Evolutionary conservation across 2,797 vertebrate genomes (phyloP).

Genomic region (Tarsius wallacei): DNA sequence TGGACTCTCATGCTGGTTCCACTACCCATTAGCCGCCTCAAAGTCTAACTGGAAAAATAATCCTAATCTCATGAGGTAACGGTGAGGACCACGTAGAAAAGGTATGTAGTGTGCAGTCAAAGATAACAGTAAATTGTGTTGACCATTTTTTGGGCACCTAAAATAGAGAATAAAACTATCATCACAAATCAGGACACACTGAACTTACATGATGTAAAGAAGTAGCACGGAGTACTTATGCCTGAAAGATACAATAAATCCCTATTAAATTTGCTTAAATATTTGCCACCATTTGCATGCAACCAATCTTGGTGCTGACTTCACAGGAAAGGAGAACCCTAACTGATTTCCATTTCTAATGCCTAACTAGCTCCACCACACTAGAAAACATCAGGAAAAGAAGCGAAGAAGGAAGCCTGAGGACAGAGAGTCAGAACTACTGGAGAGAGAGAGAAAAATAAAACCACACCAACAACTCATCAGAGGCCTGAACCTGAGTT

Average conservation of each 20-base stretch:
- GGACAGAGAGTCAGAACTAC: background rate
- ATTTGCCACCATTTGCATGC: background rate
- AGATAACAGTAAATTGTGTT: background rate
- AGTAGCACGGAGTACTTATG: background rate
- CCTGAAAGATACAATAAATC: background rate
- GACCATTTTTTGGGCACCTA: background rate
- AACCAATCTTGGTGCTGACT: background rate
- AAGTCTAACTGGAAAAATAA: background rate
- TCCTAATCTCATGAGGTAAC: background rate
- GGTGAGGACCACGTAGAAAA: background rate
- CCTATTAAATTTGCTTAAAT: background rate
- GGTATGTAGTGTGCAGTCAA: background rate
- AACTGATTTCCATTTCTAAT: background rate
- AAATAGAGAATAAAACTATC: background rate
- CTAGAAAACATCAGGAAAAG: background rate
- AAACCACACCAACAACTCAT: background rate
- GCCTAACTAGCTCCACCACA: too few species aligned
- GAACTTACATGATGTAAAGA: background rate
- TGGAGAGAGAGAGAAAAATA: background rate
- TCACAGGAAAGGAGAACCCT: background rate
- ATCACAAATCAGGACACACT: accelerated
- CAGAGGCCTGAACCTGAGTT: background rate
- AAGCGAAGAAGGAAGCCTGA: background rate
- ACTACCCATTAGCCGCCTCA: background rate
- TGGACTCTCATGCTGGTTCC: background rate